phyloP scores from a whole-genome alignment of 2,113 vertebrate species.

The chimpanzee (Pan troglodytes) region NHGRI_mPanTro3-v2.1_pri NC_072417.2:94869001-94869500 shows the following conservation, averaged over 20 bases:
- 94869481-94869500: neutral
- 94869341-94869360: neutral
- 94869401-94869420: no score
- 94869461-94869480: neutral
- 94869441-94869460: neutral
- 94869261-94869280: no score
- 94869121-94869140: fast-evolving
- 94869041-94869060: fast-evolving
- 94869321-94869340: neutral
- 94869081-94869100: no score
- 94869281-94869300: no score
- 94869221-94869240: neutral
- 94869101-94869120: no score
- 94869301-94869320: neutral
- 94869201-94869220: neutral
- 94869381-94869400: neutral
- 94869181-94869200: no score
- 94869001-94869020: no score
- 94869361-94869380: neutral
- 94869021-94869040: no score
- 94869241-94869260: neutral
- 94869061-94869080: no score
- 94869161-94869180: fast-evolving
- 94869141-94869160: no score
- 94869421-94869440: neutral